Conservation (phyloP, 2,797 vertebrate genomes). For the Pangasius larnaudii region DNA sequence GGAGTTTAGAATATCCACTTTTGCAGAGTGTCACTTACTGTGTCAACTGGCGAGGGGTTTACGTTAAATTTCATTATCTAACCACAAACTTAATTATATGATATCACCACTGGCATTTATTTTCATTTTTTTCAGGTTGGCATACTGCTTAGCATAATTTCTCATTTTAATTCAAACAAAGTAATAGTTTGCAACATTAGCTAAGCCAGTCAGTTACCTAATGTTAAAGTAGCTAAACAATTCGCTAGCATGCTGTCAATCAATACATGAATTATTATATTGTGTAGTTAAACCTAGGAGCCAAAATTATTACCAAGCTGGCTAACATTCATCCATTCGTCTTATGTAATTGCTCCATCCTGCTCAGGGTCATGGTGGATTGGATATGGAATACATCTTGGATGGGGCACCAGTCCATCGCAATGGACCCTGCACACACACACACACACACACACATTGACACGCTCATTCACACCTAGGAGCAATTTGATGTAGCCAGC, state of each 20-base stretch:
- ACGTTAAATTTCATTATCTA: not conserved
- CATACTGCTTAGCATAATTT: not conserved
- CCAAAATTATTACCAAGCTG: not conserved
- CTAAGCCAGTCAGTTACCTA: not conserved
- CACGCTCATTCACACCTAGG: not conserved
- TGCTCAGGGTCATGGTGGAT: not conserved
- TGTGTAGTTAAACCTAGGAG: not conserved
- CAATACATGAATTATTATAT: not conserved
- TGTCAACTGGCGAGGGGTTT: not conserved
- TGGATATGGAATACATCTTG: not conserved
- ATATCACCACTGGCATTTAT: not conserved
- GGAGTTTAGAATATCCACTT: constrained; percentile 11
- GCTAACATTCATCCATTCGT: not conserved
- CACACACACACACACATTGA: not conserved
- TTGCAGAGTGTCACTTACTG: not conserved
- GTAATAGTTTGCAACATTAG: not conserved
- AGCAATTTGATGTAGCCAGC: not conserved
- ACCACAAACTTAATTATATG: not conserved
- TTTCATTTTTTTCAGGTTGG: not conserved
- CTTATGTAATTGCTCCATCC: not conserved
- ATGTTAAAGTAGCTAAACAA: not conserved
- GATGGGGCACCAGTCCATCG: not conserved
- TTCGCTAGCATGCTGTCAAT: not conserved
- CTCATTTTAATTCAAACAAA: too few relatives aligned
- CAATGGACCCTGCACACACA: not conserved